These are phyloP conservation scores for Acanthis flammea DNA, from an alignment of 2,797 vertebrate genomes.

Conservation along the genomic window DNA sequence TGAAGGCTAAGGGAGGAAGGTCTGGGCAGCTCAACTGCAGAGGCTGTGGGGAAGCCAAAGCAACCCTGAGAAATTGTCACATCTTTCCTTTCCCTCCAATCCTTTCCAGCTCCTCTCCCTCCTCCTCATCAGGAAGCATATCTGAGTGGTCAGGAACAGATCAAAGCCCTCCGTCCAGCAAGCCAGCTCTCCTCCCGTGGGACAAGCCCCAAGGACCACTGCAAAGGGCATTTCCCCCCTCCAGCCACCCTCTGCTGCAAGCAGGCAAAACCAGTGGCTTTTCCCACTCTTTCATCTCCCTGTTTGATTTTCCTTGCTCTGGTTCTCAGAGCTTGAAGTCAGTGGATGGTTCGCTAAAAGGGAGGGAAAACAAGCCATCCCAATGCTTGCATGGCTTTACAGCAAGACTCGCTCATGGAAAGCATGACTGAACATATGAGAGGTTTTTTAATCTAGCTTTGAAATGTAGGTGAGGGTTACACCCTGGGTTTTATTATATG, in stretches of 20 bases:
- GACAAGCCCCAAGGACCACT: neutral
- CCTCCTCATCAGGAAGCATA: neutral
- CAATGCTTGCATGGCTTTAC: neutral
- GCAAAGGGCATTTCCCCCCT: neutral
- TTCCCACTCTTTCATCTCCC: neutral
- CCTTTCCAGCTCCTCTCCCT: neutral
- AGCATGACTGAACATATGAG: neutral
- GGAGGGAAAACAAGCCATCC: neutral
- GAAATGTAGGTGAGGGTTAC: neutral
- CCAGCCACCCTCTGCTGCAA: neutral
- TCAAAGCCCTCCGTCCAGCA: neutral
- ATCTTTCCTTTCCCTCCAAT: neutral
- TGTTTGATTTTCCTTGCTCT: neutral
- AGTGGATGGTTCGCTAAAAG: fast-evolving
- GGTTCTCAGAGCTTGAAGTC: neutral
- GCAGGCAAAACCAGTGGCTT: neutral
- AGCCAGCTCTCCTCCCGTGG: neutral
- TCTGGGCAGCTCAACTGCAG: neutral
- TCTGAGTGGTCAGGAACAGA: neutral
- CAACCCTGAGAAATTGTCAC: neutral
- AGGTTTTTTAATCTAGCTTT: neutral
- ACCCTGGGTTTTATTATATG: neutral
- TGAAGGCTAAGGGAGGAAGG: neutral
- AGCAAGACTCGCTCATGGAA: fast-evolving
- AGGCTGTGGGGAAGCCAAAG: neutral